Base-by-base conservation (phyloP, 2,888 invertebrate genomes). In the Trissoscelio sp. region DNA sequence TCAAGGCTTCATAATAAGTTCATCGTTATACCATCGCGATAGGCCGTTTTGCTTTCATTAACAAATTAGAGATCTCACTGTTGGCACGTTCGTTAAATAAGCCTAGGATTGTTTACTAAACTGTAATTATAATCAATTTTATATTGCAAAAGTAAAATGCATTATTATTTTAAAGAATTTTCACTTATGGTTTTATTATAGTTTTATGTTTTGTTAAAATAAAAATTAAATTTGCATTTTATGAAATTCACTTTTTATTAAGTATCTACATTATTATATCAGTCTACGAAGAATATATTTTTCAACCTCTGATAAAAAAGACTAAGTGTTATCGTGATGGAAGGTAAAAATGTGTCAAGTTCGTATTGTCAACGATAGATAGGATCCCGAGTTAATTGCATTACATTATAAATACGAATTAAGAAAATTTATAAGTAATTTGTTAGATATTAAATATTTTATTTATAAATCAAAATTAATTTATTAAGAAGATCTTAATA, bases 291-390 rank as follows among this genome's bases (percentile, higher is more conserved):
- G 20, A 48, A 18, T 20, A 34, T 48, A 48, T 48, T 28, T 28
- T 24, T 57, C 57, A 57, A 34, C 37, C 37, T 20, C 18, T 14
- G 57, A 37, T 57, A 28, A 37, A 57, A 57, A 37, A n/a, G 37
- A 37, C 20, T 37, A 5, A 57, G 37, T 18, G 37, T 37, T 57
- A 57, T 44, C 24, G 11, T 2, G 60, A 28, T 60, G 28, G 4
- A 20, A 16, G 18, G 9, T 9, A 37, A 42, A 62, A 44, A 62
- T 31, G 60, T 62, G 60, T 62, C 60, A 62, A 60, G 60, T 60
- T 60, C 44, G 44, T 37, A n/a, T n/a, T n/a, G n/a, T n/a, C n/a
- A n/a, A n/a, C n/a, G n/a, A n/a, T n/a, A n/a, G n/a, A n/a, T n/a
- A n/a, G n/a, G n/a, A n/a, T 34, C 18, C 11, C 34, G 34, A 34